Percentiles rank a stretch among this genome's conserved stretches.
phyloP scores from a whole-genome alignment of 2,888 invertebrate genomes.

The Sinelater perroti region DNA sequence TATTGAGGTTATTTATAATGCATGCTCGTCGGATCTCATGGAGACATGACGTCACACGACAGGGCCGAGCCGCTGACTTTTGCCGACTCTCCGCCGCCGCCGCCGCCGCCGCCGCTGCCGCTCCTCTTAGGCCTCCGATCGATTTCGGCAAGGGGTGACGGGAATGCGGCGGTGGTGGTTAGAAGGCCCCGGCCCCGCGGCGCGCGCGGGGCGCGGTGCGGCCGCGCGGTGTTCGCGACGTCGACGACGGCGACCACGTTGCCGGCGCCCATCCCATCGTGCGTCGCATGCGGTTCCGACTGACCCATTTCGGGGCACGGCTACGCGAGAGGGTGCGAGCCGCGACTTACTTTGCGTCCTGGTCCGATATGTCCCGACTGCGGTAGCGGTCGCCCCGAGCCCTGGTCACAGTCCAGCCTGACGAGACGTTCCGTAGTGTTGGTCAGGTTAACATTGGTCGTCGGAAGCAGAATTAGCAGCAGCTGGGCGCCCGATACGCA shows the following conservation, averaged over 20 bases:
- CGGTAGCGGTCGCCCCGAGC: conserved; percentile 60
- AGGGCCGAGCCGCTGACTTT: conserved; percentile 46
- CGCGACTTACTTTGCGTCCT: conserved; percentile 59
- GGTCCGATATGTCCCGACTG: conserved; percentile 60
- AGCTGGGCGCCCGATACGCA: conserved; percentile 57
- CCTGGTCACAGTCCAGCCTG: conserved; percentile 57
- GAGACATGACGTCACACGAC: conserved; percentile 55
- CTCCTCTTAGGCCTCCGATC: conserved; percentile 50
- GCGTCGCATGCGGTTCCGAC: conserved; percentile 9
- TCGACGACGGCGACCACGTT: neutral
- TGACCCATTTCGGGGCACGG: conserved; percentile 40
- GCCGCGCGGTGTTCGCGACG: neutral
- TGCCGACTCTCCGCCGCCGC: conserved; percentile 49
- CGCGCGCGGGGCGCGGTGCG: neutral
- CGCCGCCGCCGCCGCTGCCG: conserved; percentile 49
- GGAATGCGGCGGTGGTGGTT: conserved; percentile 45
- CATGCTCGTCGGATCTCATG: conserved; percentile 57
- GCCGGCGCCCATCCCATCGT: conserved; percentile 18
- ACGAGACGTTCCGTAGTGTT: conserved; percentile 57
- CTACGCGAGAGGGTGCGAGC: conserved; percentile 29
- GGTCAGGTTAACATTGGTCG: conserved; percentile 62
- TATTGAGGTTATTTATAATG: conserved; percentile 57
- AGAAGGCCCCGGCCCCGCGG: neutral
- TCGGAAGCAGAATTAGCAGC: conserved; percentile 53
- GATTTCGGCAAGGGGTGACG: conserved; percentile 51